Evolutionary conservation across 37 sponge, comb jelly and placozoan species (phyloP), one percentile per base, ranked within the genome.

Genomic region (Oopsacas minuta): DNA sequence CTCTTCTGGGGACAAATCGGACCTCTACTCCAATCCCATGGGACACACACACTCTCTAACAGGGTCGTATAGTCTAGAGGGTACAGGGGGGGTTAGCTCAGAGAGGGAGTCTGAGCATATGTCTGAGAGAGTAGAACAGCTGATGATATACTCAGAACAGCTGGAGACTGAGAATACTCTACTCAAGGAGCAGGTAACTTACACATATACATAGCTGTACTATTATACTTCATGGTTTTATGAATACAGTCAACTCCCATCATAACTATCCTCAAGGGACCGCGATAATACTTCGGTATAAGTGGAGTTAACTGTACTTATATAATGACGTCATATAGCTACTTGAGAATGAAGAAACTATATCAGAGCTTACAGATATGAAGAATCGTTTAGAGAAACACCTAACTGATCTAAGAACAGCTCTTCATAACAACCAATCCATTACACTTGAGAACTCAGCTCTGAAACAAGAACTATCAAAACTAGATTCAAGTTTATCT

Each of bases 381-480:
- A 3, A 12, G 75, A 12, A 61, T 25, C 3, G 30, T 7, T 12
- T 61, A 3, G 75, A 61, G 30, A 10, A 5, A 32, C 75, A 12
- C 28, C 75, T 61, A 3, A 61, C 20, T 20, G 75, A 61, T 7
- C 30, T 61, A 34, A 61, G 75, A 61, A 25, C 7, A 25, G 20
- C 75, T 20, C 75, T 61, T 25, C 75, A 61, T 3, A 61, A 61
- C 75, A 61, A 61, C 75, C 75, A 61, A 61, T 61, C 75, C 22
- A 25, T 61, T 34, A 61, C 22, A 7, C 75, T 61, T 61, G 75
- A 61, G 75, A 61, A 61, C 75, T 61, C 75, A 20, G 75, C 75
- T 3, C 75, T 61, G 75, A 61, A 61, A n/a, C 75, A 61, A 61
- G 75, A 61, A 61, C 75, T 61, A 25, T 20, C 75, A 25, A 61